These are phyloP conservation scores for Oreotrochilus melanogaster DNA, from an alignment of 2,113 vertebrate species.

Conservation along the genomic window DNA sequence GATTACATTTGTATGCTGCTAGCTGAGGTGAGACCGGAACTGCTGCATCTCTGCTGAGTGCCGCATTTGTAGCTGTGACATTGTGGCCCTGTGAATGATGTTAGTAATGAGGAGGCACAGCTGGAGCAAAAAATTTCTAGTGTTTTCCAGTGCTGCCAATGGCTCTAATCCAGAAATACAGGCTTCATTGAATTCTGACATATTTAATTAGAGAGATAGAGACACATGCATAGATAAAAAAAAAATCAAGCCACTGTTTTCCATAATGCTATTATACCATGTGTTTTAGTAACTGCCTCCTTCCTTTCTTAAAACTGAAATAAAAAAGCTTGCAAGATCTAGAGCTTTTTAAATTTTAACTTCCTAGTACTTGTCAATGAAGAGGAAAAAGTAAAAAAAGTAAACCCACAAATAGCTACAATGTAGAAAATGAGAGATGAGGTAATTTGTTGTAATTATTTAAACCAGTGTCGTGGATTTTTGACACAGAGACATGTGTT, in stretches of 20 bases:
- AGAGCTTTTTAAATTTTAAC: background rate
- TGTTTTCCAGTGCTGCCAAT: background rate
- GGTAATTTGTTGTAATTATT: background rate
- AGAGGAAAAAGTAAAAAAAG: background rate
- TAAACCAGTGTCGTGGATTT: background rate
- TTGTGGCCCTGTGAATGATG: background rate
- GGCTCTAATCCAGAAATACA: background rate
- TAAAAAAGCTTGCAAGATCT: background rate
- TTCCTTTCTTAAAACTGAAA: background rate
- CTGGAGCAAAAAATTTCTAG: constrained; percentile 48
- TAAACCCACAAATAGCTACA: background rate
- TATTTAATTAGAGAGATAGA: background rate
- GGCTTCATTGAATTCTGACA: background rate
- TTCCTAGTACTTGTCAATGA: background rate
- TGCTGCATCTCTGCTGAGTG: background rate
- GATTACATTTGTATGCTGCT: constrained; percentile 4
- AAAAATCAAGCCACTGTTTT: background rate
- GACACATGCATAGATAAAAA: background rate
- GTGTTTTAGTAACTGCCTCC: background rate
- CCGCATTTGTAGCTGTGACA: background rate
- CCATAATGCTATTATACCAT: background rate
- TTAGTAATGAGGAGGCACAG: constrained; percentile 44
- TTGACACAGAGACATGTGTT: background rate
- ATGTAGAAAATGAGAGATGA: background rate
- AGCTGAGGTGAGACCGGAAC: constrained; percentile 5